These are phyloP conservation scores for Pantherophis alleghaniensis DNA, from an alignment of 2,797 vertebrate genomes.

Conservation along the genomic window DNA sequence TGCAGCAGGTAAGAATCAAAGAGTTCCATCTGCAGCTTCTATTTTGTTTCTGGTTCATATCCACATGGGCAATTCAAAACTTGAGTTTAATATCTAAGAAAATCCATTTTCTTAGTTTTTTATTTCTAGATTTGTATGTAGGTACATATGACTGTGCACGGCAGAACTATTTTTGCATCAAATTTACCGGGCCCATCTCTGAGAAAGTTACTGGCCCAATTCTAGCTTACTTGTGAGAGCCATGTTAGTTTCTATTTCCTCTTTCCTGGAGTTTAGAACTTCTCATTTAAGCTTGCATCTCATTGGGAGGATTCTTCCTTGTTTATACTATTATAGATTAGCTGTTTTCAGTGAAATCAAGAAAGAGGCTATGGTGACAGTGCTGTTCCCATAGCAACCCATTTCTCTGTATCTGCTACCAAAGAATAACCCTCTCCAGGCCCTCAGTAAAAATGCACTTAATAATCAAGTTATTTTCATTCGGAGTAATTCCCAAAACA, in stretches of 20 bases:
- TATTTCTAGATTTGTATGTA: not conserved
- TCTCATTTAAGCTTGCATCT: not conserved
- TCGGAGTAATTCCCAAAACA: slow-evolving; percentile 12
- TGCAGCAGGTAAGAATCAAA: slow-evolving; percentile 84
- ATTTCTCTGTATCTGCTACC: not conserved
- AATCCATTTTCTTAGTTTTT: not conserved
- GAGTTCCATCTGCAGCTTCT: too few relatives aligned
- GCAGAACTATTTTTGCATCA: not conserved
- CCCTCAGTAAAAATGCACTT: slow-evolving; percentile 18
- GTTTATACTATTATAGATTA: slow-evolving; percentile 11
- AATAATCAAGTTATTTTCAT: not conserved
- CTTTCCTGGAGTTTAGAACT: not conserved
- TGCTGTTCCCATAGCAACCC: slow-evolving; percentile 44
- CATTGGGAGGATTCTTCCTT: not conserved
- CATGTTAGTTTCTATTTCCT: not conserved
- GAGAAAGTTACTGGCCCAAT: not conserved
- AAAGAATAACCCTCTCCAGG: not conserved
- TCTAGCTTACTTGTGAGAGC: not conserved
- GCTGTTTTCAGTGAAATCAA: slow-evolving; percentile 12
- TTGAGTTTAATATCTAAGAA: not conserved
- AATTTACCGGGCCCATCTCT: not conserved
- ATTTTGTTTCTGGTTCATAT: not conserved
- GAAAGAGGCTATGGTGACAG: slow-evolving; percentile 10
- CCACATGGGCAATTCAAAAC: not conserved
- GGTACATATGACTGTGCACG: not conserved